phyloP scores from a whole-genome alignment of 2,113 vertebrate species.

The Lophura nycthemera region DNA sequence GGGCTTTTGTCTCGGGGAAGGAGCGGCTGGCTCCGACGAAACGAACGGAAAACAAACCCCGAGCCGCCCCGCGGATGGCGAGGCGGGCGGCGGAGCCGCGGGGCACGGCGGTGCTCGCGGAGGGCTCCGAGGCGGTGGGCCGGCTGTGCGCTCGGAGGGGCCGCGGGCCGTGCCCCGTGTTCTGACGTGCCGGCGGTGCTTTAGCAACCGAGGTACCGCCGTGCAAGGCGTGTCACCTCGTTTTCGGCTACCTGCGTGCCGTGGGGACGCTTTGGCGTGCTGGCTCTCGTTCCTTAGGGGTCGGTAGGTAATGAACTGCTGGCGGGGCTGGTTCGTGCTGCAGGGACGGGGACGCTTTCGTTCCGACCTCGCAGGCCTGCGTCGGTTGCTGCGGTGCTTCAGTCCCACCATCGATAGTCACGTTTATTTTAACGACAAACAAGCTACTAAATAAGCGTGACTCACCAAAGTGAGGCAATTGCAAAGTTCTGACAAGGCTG shows the following conservation, averaged over 20 bases:
- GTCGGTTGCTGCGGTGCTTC: not conserved
- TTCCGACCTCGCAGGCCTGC: not conserved
- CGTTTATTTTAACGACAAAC: not conserved
- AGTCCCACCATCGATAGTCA: fast-evolving
- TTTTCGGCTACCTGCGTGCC: not conserved
- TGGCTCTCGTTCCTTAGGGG: not conserved
- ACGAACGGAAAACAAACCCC: too few species aligned
- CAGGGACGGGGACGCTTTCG: not conserved
- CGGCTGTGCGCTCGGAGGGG: not conserved
- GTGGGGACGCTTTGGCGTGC: fast-evolving
- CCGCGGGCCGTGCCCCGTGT: too few species aligned
- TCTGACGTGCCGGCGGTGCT: not conserved
- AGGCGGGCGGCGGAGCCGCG: not conserved
- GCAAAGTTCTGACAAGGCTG: not conserved
- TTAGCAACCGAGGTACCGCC: fast-evolving
- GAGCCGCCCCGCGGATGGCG: not conserved
- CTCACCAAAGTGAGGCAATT: not conserved
- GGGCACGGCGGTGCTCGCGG: not conserved
- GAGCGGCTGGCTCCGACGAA: not conserved
- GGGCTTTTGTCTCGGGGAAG: constrained; percentile 9
- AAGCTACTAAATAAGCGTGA: not conserved
- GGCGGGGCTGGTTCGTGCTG: not conserved
- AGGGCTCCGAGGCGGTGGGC: not conserved
- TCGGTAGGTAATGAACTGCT: not conserved
- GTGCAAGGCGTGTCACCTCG: not conserved